Evolutionary conservation across 2,113 vertebrate genomes (phyloP), one percentile per base, ranked within the genome.

Genomic region (Lepus timidus): DNA sequence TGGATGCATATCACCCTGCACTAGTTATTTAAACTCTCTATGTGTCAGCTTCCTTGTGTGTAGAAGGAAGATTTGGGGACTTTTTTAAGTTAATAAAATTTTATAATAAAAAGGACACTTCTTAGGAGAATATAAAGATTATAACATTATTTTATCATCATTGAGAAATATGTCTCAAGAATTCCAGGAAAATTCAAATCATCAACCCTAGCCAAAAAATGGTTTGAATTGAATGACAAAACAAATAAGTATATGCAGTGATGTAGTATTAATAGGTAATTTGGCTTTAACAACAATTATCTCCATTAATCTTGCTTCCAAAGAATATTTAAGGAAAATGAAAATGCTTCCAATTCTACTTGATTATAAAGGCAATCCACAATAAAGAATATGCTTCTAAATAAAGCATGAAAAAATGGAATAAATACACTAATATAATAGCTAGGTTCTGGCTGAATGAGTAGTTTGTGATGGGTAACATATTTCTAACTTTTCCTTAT

Each of bases 271-370:
- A 55, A 16, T n/a, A 39, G 33, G n/a, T 2, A 93, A 75, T 90
- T 92, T 92, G 52, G 3, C 7, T 62, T 4, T 82, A 44, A 33
- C 1, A 27, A 0, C 3, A 27, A 0, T 36, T 71, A 25, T 27
- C 5, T 39, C 39, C 3, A 64, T 76, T 83, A 52, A 80, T 70
- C 8, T 49, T 85, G 12, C 74, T 36, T 73, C 70, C 36, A 92
- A 76, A 79, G 23, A 25, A 51, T 85, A 67, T 81, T 58, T 61
- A 70, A 94, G 9, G n/a, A 61, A 27, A 68, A 14, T 51, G 17
- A 33, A 94, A 96, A 88, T 85, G 9, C 6, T 90, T 92, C 23
- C 2, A 78, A 83, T 74, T 83, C 20, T 92, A 0, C 51, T 27
- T 20, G 2, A 31, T 67, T 74, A 67, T 16, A 80, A 9, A 70